Percentiles rank a stretch among this genome's conserved stretches.
phyloP scores from a whole-genome alignment of 2,888 invertebrate species.

The Hydrotaea cyrtoneurina region DNA sequence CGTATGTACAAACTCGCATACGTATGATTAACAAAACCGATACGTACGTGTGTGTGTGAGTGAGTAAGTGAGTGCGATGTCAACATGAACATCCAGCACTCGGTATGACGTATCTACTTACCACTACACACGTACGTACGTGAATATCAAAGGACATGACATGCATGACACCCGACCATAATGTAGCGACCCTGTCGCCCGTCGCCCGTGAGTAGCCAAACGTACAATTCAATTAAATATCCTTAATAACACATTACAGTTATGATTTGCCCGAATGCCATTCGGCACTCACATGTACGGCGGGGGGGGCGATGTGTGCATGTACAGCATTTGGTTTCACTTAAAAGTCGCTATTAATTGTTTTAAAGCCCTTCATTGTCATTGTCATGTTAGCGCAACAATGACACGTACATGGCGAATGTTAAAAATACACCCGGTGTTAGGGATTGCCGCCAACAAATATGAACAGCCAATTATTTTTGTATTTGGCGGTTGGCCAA shows the following conservation, averaged over 20 bases:
- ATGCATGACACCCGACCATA: slow-evolving; percentile 15
- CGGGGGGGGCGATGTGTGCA: background rate
- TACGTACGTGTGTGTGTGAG: background rate
- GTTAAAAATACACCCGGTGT: background rate
- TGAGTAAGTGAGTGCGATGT: background rate
- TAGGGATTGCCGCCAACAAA: background rate
- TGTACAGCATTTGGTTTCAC: background rate
- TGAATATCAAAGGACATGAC: background rate
- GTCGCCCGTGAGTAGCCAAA: slow-evolving; percentile 5
- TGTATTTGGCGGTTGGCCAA: too few relatives aligned
- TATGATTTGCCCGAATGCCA: slow-evolving; percentile 6
- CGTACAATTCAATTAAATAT: slow-evolving; percentile 32
- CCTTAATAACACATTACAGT: slow-evolving; percentile 36
- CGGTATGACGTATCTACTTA: background rate
- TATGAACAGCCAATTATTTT: background rate
- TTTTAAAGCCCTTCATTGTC: slow-evolving; percentile 30
- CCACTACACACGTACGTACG: background rate
- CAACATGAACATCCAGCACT: background rate
- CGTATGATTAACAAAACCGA: background rate
- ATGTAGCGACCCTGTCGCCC: background rate
- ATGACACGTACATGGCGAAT: slow-evolving; percentile 21
- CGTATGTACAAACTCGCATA: background rate
- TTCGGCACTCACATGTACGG: background rate
- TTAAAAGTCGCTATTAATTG: slow-evolving; percentile 19
- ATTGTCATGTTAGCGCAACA: slow-evolving; percentile 26